Evolutionary conservation across 2,888 invertebrate genomes (phyloP), one percentile per base, ranked within the genome.

Genomic region (Lordiphosa fenestrarum): DNA sequence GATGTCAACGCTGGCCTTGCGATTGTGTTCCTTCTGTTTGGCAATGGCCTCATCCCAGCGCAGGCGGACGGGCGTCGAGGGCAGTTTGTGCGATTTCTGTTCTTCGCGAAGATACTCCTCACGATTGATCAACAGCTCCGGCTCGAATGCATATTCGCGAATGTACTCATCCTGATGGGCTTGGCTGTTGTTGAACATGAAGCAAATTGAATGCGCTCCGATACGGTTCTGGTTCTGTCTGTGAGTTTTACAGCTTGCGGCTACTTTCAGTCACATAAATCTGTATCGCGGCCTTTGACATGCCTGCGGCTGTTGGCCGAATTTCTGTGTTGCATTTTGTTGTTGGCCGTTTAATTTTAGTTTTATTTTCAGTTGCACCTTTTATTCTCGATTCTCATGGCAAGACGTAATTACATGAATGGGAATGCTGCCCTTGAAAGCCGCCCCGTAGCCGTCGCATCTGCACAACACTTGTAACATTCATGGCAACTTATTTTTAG

Each of bases 91-190:
- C 46, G 73, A 63, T 21, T 66, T 75, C 57, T 76, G 61, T 59
- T 75, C 77, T 49, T 76, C 73, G 40, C 80, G 75, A 58, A 85
- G 66, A 64, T 84, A 89, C 50, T 89, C 89, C 71, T 87, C 85
- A 48, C 86, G 86, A 71, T 84, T 86, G 66, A 86, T 80, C 62
- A 89, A 71, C 59, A 89, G 71, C 71, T 89, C 89, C 70, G 89
- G 89, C 66, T 89, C 89, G 68, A 89, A 89, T 40, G 88, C 81
- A 73, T 87, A 89, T 76, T 89, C 89, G 60, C 89, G 88, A 64
- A 88, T 85, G 63, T 80, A 89, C 81, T 88, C 87, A 77, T 89
- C 88, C 60, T 86, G 84, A 66, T 71, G 69, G 49, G 73, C 71
- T 64, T 77, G 73, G 63, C 80, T 84, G 70, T 69, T 82, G 83